Base-by-base conservation (phyloP, 2,888 invertebrate genomes). In the Drosophila dives region DNA sequence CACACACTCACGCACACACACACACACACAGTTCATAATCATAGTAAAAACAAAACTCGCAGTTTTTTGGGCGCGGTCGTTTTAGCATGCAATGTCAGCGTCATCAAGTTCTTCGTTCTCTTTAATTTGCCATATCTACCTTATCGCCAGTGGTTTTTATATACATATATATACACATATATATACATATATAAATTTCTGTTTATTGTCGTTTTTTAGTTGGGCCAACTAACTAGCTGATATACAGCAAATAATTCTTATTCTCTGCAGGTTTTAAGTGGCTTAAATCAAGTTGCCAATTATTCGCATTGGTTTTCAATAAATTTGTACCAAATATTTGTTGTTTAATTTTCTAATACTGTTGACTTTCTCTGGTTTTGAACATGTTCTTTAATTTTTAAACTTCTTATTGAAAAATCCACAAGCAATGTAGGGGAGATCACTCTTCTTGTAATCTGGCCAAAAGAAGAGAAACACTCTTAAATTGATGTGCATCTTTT, bases 41-140 rank as follows among this genome's bases (percentile, higher is more conserved):
- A 45, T 45, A 4, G 12, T 45, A 20, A 45, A 45, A 45, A 48
- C 40, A 32, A 12, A 51, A 20, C 11, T 11, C 12, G 11, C 38
- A 40, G 54, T 62, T 68, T 55, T 65, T 64, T 71, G 72, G 77
- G 80, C 45, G 77, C 66, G 77, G 77, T 64, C 50, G 40, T 17
- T 64, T n/a, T 78, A 45, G 74, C 76, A 69, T 76, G 76, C 78
- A 76, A 23, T 50, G 63, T 64, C 71, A 71, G 45, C 76, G 78
- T 75, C 80, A 75, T 80, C 80, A 48, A 62, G 64, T 50, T 72
- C 64, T 64, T 64, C 58, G 71, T 50, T 69, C 45, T 58, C 38
- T 64, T 60, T 34, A 60, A 69, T 70, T 71, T 61, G 69, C 61
- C 61, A 49, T 70, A 71, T 70, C 61, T 61, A 42, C 64, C 36